These are phyloP conservation scores for Merops nubicus DNA, from an alignment of 2,113 vertebrate genomes.

Conservation along the genomic window DNA sequence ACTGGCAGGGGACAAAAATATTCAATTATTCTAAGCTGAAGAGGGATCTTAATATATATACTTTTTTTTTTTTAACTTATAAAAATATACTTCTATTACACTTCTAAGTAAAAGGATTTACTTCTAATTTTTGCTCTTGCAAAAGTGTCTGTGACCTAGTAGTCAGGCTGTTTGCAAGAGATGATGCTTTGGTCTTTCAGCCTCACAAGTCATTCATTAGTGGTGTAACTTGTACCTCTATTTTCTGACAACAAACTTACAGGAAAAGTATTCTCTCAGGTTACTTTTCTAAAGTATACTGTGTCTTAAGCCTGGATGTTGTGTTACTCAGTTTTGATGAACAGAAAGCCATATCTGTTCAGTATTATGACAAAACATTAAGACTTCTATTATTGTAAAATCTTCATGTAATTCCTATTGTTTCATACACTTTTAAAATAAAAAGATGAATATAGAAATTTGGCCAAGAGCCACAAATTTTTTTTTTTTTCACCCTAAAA, in stretches of 20 bases:
- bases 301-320: neutral
- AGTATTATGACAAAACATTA: neutral
- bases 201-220: neutral
- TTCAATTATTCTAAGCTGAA: neutral
- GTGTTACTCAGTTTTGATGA: neutral
- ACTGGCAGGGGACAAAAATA: neutral
- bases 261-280: neutral
- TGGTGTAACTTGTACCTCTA: neutral
- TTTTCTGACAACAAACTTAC: neutral
- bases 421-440: neutral
- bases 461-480: neutral
- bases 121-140: neutral
- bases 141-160: neutral
- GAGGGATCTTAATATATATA: neutral
- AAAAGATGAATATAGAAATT: neutral
- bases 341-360: neutral
- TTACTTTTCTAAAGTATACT: neutral
- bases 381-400: neutral
- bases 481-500: fast-evolving
- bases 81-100: neutral
- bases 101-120: too few species aligned
- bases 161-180: neutral
- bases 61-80: neutral
- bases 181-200: too few species aligned
- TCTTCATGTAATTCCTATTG: neutral